Conservation (phyloP, 2,113 vertebrate genomes). For the Lethenteron camtschaticum region DNA sequence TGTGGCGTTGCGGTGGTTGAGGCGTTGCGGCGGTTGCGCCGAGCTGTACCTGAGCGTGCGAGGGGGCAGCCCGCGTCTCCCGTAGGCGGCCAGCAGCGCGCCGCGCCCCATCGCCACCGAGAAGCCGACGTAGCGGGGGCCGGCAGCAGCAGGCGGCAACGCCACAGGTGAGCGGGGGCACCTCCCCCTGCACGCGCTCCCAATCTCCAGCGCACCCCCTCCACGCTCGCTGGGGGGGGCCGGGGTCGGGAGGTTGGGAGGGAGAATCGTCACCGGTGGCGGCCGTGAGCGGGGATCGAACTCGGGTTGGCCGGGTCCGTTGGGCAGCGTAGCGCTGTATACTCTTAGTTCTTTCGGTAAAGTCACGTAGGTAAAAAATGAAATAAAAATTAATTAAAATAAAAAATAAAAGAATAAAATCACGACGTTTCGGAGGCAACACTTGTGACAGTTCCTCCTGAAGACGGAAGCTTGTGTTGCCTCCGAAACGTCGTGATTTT, state of each 20-base stretch:
- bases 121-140: neutral
- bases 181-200: neutral
- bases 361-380: no score
- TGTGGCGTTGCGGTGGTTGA: no score
- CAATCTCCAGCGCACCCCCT: neutral
- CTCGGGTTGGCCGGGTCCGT: neutral
- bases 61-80: neutral
- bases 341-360: no score
- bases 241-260: neutral
- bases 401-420: no score
- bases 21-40: no score
- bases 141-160: neutral
- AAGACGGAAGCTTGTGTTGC: no score
- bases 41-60: slow-evolving; percentile 2
- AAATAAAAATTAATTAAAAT: no score
- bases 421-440: no score
- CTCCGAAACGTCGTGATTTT: no score
- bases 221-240: neutral
- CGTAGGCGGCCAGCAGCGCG: neutral
- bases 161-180: neutral
- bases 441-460: no score
- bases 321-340: neutral
- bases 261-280: neutral
- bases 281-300: neutral
- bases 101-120: neutral